Conservation (phyloP, 2,888 invertebrate species). For the Belgica antarctica region DNA sequence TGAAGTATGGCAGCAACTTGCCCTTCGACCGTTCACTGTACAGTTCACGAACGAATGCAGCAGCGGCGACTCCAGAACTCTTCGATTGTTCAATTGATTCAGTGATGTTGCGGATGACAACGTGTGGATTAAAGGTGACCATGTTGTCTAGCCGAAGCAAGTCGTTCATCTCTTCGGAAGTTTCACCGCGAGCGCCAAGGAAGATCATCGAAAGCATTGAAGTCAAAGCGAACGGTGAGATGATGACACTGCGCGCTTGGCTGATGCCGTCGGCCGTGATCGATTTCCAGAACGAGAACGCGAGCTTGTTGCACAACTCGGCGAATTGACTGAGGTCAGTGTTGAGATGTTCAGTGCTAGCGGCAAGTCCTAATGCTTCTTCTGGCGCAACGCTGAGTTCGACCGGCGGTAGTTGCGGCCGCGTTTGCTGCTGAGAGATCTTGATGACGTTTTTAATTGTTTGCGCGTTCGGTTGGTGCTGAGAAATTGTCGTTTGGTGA, state of each 20-base stretch:
- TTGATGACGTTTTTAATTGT: slow-evolving; percentile 24
- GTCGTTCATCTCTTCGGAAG: slow-evolving; percentile 88
- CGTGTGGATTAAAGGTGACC: slow-evolving; percentile 86
- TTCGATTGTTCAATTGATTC: slow-evolving; percentile 70
- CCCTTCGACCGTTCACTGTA: slow-evolving; percentile 80
- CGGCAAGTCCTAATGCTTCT: slow-evolving; percentile 70
- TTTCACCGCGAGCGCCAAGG: slow-evolving; percentile 79
- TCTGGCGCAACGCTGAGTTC: slow-evolving; percentile 55
- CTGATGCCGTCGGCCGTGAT: slow-evolving; percentile 69
- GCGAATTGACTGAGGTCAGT: slow-evolving; percentile 75
- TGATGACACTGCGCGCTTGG: slow-evolving; percentile 70
- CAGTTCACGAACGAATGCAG: slow-evolving; percentile 77
- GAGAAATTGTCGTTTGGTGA: neutral
- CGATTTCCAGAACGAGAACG: slow-evolving; percentile 78
- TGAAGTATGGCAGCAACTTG: slow-evolving; percentile 79
- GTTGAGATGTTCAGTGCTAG: slow-evolving; percentile 68
- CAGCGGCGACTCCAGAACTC: slow-evolving; percentile 71
- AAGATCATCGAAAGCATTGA: slow-evolving; percentile 89
- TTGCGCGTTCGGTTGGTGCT: neutral
- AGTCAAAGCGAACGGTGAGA: slow-evolving; percentile 81
- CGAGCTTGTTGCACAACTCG: slow-evolving; percentile 78
- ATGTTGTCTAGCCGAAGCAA: slow-evolving; percentile 80
- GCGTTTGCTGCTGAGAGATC: neutral
- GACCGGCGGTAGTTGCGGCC: slow-evolving; percentile 8
- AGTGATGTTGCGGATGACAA: slow-evolving; percentile 80